phyloP scores from a whole-genome alignment of 2,113 vertebrate species.

The Phasianus colchicus region DNA sequence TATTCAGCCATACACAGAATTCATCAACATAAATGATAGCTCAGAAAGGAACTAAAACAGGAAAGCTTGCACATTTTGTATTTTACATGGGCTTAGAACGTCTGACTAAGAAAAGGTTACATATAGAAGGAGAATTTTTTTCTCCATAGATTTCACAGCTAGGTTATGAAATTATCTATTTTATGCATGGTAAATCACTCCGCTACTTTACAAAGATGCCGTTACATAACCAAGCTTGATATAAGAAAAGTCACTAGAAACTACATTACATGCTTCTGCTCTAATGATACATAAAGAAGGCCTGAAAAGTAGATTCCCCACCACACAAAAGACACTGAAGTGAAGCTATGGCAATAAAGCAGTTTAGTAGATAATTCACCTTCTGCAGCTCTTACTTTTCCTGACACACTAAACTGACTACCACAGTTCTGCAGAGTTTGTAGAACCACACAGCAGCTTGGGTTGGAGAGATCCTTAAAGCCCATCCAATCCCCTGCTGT shows the following conservation, averaged over 20 bases:
- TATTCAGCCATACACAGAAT: background rate
- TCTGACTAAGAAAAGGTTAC: background rate
- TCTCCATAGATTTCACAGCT: background rate
- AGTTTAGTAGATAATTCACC: background rate
- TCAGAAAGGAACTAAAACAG: background rate
- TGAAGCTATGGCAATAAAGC: background rate
- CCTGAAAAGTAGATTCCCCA: background rate
- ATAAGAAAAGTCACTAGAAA: background rate
- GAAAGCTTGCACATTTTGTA: background rate
- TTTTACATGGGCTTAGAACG: background rate
- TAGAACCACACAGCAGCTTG: background rate
- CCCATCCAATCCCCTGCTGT: background rate
- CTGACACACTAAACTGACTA: background rate
- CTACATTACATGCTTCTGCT: background rate
- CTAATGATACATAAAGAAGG: background rate
- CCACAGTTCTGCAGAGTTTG: background rate
- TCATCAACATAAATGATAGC: background rate
- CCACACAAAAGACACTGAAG: background rate
- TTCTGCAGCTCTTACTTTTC: background rate
- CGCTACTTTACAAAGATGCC: background rate
- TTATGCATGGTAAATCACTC: conserved; percentile 53
- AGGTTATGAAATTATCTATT: conserved; percentile 53
- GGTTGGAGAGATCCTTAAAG: background rate
- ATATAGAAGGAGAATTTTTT: background rate
- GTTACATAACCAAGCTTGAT: conserved; percentile 45